phyloP scores from a whole-genome alignment of 2,888 invertebrate species.

The Arctia plantaginis region DNA sequence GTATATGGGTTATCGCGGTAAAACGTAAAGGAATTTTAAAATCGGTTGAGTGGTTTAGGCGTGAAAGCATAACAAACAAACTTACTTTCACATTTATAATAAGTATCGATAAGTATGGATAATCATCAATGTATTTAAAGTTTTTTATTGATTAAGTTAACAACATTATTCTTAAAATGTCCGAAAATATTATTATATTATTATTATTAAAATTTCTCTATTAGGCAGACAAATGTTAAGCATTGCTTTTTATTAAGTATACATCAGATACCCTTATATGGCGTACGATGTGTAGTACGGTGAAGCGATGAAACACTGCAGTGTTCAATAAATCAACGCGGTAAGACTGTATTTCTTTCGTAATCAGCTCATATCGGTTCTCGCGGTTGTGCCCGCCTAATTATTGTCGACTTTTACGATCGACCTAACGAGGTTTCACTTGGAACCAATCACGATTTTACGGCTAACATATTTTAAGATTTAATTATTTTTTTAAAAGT shows the following conservation, averaged over 20 bases:
- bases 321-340: slow-evolving; percentile 81
- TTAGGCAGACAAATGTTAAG: slow-evolving; percentile 72
- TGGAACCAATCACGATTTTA: slow-evolving; percentile 85
- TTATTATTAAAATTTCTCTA: slow-evolving; percentile 63
- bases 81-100: too few relatives aligned
- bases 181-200: slow-evolving; percentile 33
- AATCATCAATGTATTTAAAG: slow-evolving; percentile 45
- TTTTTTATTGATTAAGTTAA: slow-evolving; percentile 27
- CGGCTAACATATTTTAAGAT: slow-evolving; percentile 75
- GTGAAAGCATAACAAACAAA: too few relatives aligned
- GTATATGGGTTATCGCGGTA: too few relatives aligned
- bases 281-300: slow-evolving; percentile 60
- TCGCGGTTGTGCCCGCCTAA: slow-evolving; percentile 83
- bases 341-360: slow-evolving; percentile 85
- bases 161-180: slow-evolving; percentile 37
- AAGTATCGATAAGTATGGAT: slow-evolving; percentile 58
- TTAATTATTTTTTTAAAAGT: slow-evolving; percentile 73
- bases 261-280: slow-evolving; percentile 71
- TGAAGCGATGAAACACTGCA: slow-evolving; percentile 74
- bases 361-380: slow-evolving; percentile 85
- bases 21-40: too few relatives aligned
- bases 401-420: slow-evolving; percentile 86
- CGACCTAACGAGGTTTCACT: slow-evolving; percentile 84
- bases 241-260: slow-evolving; percentile 76
- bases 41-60: too few relatives aligned